Conservation (phyloP, 2,797 vertebrate genomes). For the Scyliorhinus canicula region DNA sequence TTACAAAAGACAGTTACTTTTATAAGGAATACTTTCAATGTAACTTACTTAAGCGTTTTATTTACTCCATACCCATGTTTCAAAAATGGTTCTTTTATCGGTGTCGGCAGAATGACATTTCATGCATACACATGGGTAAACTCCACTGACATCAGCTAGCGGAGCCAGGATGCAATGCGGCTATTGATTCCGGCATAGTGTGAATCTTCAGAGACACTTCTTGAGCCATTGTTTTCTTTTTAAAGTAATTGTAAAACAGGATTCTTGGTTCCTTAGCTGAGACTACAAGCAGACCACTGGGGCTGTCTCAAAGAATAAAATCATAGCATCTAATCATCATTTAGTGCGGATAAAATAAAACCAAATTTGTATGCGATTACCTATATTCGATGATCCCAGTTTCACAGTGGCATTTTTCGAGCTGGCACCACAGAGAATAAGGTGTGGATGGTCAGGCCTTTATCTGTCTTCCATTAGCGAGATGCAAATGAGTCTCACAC, state of each 20-base stretch:
- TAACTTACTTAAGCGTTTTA: not conserved
- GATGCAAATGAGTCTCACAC: too few relatives aligned
- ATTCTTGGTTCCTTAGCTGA: not conserved
- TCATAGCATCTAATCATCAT: conserved; percentile 17
- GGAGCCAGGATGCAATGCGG: not conserved
- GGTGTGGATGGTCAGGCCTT: too few relatives aligned
- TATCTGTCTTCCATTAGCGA: too few relatives aligned
- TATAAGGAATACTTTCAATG: conserved; percentile 22
- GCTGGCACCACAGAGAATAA: too few relatives aligned
- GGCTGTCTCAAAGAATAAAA: not conserved
- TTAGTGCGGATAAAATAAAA: not conserved
- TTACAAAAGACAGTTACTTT: not conserved
- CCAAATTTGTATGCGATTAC: not conserved
- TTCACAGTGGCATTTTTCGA: too few relatives aligned
- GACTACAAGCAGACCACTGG: not conserved
- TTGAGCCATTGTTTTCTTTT: not conserved
- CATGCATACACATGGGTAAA: not conserved
- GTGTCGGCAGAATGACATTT: not conserved
- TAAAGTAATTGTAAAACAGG: conserved; percentile 6
- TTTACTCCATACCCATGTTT: not conserved
- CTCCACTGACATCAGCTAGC: not conserved
- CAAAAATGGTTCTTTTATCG: not conserved
- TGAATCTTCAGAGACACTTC: not conserved
- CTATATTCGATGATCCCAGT: not conserved
- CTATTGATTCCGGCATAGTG: not conserved